These are phyloP conservation scores for Mesoclemmys tuberculata DNA, from an alignment of 2,113 vertebrate species.

Conservation along the genomic window DNA sequence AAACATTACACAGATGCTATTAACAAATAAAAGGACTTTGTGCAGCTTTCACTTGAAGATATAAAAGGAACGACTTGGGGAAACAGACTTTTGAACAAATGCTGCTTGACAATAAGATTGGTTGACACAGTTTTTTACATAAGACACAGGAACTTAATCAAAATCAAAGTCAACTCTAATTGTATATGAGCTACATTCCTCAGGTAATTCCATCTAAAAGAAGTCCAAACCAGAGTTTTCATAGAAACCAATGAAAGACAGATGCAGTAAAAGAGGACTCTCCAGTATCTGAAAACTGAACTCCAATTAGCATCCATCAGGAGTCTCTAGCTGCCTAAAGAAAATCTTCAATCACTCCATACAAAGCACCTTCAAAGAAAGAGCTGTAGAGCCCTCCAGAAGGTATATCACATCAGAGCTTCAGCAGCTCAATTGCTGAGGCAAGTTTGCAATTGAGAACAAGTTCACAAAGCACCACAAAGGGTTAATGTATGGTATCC, in stretches of 20 bases:
- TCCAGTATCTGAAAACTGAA: constrained; percentile 58
- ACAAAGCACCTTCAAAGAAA: constrained; percentile 45
- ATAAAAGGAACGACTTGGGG: neutral
- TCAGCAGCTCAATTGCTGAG: constrained; percentile 4
- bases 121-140: constrained; percentile 28
- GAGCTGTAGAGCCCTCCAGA: constrained; percentile 19
- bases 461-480: neutral
- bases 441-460: neutral
- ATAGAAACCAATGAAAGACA: constrained; percentile 49
- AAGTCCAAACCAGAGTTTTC: constrained; percentile 50
- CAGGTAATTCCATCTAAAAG: constrained; percentile 53
- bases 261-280: constrained; percentile 58
- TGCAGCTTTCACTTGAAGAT: neutral
- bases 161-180: constrained; percentile 33
- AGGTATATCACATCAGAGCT: constrained; percentile 10
- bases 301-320: constrained; percentile 66
- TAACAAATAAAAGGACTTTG: neutral
- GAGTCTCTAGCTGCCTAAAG: constrained; percentile 66
- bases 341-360: constrained; percentile 55
- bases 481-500: constrained; percentile 2
- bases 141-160: constrained; percentile 39
- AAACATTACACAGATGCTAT: neutral
- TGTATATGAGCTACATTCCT: constrained; percentile 34
- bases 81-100: constrained; percentile 30
- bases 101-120: constrained; percentile 26